Conservation (phyloP, 2,113 vertebrate genomes). For the Podarcis cretensis region DNA sequence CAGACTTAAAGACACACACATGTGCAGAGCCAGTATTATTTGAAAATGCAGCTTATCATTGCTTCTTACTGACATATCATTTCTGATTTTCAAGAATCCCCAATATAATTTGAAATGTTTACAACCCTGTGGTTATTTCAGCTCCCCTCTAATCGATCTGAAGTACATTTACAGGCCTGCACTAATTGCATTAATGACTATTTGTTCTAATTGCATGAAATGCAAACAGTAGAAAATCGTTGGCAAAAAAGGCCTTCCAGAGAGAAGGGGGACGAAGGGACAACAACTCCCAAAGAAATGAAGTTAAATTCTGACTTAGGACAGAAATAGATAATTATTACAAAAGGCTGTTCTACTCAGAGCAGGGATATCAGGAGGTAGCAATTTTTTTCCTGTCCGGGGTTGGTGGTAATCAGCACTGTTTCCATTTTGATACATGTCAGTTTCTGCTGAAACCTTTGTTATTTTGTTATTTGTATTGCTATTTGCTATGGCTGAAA, state of each 20-base stretch:
- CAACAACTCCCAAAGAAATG: no score
- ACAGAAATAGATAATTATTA: background rate
- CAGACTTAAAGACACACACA: slow-evolving; percentile 17
- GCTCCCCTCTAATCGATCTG: slow-evolving; percentile 14
- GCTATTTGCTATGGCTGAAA: no score
- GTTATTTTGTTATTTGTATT: no score
- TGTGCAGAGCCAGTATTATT: background rate
- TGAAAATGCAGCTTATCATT: slow-evolving; percentile 39
- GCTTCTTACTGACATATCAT: slow-evolving; percentile 35
- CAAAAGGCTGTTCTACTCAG: no score
- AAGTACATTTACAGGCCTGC: slow-evolving; percentile 10
- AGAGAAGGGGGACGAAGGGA: no score
- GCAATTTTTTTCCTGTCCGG: no score
- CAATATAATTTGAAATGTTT: slow-evolving; percentile 51
- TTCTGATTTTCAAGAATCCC: slow-evolving; percentile 27
- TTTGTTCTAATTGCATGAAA: background rate
- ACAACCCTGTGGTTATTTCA: slow-evolving; percentile 16
- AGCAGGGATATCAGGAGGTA: no score
- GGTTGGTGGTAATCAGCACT: no score
- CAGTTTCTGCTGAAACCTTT: no score
- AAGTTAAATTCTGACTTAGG: background rate
- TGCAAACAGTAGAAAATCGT: background rate
- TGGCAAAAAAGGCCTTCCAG: background rate
- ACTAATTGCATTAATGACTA: slow-evolving; percentile 13
- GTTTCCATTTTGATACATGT: no score